A percentile compares a stretch with the other conserved stretches of the same genome.
These are phyloP conservation scores for Ara ararauna DNA, from an alignment of 2,797 vertebrate species.

Conservation along the genomic window DNA sequence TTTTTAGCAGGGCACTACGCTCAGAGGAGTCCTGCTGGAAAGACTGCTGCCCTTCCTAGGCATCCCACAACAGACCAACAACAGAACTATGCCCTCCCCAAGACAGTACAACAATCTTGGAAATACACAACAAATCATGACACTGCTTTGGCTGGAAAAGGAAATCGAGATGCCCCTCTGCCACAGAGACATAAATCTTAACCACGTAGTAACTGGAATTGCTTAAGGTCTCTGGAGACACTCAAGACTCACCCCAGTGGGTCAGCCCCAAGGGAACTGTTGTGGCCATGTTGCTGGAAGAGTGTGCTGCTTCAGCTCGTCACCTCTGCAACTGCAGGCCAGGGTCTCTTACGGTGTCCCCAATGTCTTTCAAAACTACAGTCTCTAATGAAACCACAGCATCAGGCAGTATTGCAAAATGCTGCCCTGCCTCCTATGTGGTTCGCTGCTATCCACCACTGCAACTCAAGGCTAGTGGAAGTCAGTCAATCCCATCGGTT, in stretches of 20 bases:
- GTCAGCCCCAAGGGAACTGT: background rate
- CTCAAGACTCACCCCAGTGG: background rate
- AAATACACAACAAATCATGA: background rate
- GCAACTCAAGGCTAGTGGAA: background rate
- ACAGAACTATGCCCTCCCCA: background rate
- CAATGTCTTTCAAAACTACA: fast-evolving
- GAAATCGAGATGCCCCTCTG: background rate
- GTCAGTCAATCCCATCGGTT: background rate
- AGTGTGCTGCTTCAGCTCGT: background rate
- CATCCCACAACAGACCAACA: background rate
- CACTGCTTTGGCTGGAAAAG: background rate
- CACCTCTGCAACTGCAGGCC: background rate
- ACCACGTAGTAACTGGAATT: fast-evolving
- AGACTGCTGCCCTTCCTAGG: background rate
- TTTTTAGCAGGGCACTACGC: background rate
- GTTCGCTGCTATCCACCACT: background rate
- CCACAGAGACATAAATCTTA: background rate
- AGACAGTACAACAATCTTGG: background rate
- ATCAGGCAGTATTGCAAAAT: background rate
- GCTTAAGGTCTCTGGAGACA: background rate
- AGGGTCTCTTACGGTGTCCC: fast-evolving
- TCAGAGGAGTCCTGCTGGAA: fast-evolving
- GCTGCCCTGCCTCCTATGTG: background rate
- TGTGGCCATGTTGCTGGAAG: fast-evolving
- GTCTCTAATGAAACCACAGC: background rate